A percentile compares a stretch with the other conserved stretches of the same genome.
Conservation (phyloP, 2,888 invertebrate genomes). For the Lepidocyrtoides sp. region DNA sequence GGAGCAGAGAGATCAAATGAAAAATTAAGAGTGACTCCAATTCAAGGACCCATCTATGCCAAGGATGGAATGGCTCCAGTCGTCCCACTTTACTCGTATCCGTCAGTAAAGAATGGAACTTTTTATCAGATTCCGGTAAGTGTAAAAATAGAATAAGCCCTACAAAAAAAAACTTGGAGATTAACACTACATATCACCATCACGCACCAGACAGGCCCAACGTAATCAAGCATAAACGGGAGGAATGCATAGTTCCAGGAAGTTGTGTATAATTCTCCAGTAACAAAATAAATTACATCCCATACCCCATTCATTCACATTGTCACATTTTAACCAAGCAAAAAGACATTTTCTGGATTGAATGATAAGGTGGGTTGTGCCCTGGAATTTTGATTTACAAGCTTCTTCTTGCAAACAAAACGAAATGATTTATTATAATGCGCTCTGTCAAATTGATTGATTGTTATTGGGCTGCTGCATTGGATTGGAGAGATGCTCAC, state of each 20-base stretch:
- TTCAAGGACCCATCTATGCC: conserved; percentile 95
- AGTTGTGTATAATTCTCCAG: conserved; percentile 54
- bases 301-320: background rate
- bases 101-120: conserved; percentile 94
- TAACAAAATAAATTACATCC: background rate
- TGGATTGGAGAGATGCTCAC: conserved; percentile 2
- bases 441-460: conserved; percentile 58
- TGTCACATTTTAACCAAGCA: background rate
- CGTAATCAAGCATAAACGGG: conserved; percentile 55
- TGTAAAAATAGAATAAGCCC: conserved; percentile 85
- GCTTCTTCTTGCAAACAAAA: conserved; percentile 40
- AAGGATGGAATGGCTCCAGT: conserved; percentile 95
- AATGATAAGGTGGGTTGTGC: conserved; percentile 54
- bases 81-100: conserved; percentile 94
- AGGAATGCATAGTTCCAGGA: conserved; percentile 74
- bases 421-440: conserved; percentile 50
- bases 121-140: conserved; percentile 97
- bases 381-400: conserved; percentile 67
- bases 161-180: background rate
- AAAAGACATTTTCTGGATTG: conserved; percentile 22
- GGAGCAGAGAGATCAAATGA: conserved; percentile 23
- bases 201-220: background rate
- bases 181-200: background rate
- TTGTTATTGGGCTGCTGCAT: conserved; percentile 44
- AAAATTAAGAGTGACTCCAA: conserved; percentile 91